Evolutionary conservation across 2,113 vertebrate species (phyloP).

Genomic region (Notiomystis cincta): DNA sequence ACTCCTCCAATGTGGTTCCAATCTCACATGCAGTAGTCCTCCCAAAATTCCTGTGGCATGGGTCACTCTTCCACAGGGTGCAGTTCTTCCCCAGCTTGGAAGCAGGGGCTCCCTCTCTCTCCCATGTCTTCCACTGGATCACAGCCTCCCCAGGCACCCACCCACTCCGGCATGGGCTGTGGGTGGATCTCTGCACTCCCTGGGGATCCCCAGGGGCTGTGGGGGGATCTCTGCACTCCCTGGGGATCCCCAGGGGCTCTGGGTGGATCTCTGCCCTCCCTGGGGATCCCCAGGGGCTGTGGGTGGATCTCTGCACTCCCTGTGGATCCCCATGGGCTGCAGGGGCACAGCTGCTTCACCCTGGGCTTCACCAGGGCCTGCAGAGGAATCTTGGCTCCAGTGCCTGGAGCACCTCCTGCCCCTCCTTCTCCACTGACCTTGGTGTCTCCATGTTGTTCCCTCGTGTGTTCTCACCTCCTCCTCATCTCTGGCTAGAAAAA

Average conservation of each 20-base stretch:
- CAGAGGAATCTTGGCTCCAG: background rate
- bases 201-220: accelerated
- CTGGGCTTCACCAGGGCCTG: background rate
- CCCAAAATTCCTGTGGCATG: accelerated
- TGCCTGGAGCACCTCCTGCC: no score
- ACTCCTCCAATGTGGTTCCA: background rate
- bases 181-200: background rate
- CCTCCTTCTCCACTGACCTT: background rate
- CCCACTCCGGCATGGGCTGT: accelerated
- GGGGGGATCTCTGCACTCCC: background rate
- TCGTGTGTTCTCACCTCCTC: background rate
- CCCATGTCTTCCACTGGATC: background rate
- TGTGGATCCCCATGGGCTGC: background rate
- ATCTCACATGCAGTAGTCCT: background rate
- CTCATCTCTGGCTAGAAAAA: background rate
- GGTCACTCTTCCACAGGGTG: background rate
- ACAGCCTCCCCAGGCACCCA: background rate
- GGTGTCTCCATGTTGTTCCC: no score
- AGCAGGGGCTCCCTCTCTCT: background rate
- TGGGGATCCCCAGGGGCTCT: background rate
- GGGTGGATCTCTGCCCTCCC: no score
- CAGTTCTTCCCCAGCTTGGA: background rate
- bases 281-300: background rate
- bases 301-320: background rate
- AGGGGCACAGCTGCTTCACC: background rate